These are phyloP conservation scores for Epizoanthus ramosus DNA, from an alignment of 92 coral and sea anemone species.

Conservation along the genomic window DNA sequence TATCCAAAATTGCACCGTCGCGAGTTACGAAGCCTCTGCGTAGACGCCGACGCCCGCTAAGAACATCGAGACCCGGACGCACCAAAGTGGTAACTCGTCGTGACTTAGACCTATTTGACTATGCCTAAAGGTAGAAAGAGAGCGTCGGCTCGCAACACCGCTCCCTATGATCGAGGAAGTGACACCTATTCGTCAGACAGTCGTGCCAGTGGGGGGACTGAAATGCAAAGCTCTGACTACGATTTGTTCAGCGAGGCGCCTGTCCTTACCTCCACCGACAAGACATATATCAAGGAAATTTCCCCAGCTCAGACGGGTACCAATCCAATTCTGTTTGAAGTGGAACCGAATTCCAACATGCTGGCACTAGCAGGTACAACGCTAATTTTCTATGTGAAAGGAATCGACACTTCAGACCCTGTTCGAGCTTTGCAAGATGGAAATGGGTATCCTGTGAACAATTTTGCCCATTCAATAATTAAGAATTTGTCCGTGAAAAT, in stretches of 20 bases:
- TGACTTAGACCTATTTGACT: no score
- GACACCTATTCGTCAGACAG: no score
- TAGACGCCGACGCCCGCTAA: no score
- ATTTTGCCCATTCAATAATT: constrained; percentile 18
- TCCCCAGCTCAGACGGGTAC: neutral
- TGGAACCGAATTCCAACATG: neutral
- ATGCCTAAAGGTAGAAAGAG: no score
- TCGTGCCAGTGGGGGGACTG: no score
- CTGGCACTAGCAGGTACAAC: constrained; percentile 21
- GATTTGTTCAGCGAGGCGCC: neutral
- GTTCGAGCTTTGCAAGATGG: no score
- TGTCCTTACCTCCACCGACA: neutral
- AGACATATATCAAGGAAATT: neutral
- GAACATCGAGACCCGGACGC: no score
- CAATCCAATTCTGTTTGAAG: constrained; percentile 29
- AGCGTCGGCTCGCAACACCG: no score
- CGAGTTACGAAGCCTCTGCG: no score
- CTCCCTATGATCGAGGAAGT: no score
- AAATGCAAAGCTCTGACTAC: neutral
- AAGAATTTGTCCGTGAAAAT: constrained; percentile 34
- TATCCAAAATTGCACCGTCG: no score
- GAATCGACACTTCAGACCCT: neutral
- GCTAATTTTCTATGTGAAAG: constrained; percentile 6
- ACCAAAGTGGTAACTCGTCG: no score
- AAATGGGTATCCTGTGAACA: constrained; percentile 2